Conservation (phyloP, 2,888 invertebrate genomes). For the Apomyelois bistriatella region DNA sequence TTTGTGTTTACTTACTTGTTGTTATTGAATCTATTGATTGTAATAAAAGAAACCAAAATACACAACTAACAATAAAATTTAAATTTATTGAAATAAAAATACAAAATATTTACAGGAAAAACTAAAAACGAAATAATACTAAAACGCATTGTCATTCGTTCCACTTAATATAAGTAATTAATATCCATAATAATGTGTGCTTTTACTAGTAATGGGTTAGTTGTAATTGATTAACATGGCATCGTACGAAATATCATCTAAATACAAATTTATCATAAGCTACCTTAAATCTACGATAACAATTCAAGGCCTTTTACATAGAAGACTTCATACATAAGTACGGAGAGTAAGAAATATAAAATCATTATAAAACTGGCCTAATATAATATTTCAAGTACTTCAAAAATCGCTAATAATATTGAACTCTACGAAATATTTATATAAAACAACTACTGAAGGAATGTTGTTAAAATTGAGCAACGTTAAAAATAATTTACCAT, state of each 20-base stretch:
- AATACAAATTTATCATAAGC: slow-evolving; percentile 36
- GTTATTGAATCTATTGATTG: too few species aligned
- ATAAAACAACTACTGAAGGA: slow-evolving; percentile 36
- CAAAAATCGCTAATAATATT: slow-evolving; percentile 20
- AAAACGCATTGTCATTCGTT: slow-evolving; percentile 71
- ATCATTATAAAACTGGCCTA: slow-evolving; percentile 21
- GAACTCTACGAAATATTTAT: slow-evolving; percentile 16
- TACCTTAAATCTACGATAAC: slow-evolving; percentile 40
- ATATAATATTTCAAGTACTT: slow-evolving; percentile 4
- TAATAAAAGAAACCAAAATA: slow-evolving; percentile 4
- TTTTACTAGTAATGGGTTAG: slow-evolving; percentile 31
- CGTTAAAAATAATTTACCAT: slow-evolving; percentile 29
- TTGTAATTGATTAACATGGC: slow-evolving; percentile 57
- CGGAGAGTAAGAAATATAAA: slow-evolving; percentile 14
- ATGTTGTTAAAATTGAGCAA: slow-evolving; percentile 58
- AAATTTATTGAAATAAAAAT: slow-evolving; percentile 14
- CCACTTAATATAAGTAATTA: slow-evolving; percentile 29
- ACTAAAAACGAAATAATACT: slow-evolving; percentile 68
- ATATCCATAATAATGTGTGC: slow-evolving; percentile 30
- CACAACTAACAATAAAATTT: slow-evolving; percentile 14
- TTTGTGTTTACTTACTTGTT: too few species aligned
- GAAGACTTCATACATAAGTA: slow-evolving; percentile 30
- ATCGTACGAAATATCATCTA: slow-evolving; percentile 43
- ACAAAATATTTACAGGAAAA: slow-evolving; percentile 22
- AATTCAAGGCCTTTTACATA: slow-evolving; percentile 56